phyloP scores from a whole-genome alignment of 2,888 invertebrate genomes.

The Tetrapedia diversipes region DNA sequence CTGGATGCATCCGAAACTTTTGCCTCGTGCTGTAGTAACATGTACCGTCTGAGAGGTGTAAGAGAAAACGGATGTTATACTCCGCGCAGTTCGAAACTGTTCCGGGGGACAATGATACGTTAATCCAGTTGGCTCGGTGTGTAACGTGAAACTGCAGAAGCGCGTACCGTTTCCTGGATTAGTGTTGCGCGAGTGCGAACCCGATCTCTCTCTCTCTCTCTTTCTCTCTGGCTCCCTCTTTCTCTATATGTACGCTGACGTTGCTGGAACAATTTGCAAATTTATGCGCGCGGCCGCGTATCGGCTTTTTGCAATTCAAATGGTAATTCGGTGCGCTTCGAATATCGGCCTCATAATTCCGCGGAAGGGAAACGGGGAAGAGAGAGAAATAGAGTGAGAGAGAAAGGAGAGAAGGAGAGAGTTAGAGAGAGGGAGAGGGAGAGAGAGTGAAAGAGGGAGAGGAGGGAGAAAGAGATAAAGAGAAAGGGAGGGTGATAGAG shows the following conservation, averaged over 20 bases:
- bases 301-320: conserved; percentile 58
- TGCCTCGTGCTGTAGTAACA: no score
- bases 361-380: no score
- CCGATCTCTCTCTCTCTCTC: conserved; percentile 42
- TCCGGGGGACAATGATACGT: conserved; percentile 59
- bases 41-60: background rate
- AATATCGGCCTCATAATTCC: conserved; percentile 50
- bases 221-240: no score
- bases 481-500: no score
- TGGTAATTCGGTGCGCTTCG: conserved; percentile 37
- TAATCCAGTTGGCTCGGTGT: conserved; percentile 50
- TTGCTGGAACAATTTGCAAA: conserved; percentile 55
- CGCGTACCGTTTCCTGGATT: conserved; percentile 38
- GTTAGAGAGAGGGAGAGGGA: no score
- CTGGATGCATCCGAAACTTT: no score
- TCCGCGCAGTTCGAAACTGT: conserved; percentile 41
- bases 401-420: no score
- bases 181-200: conserved; percentile 14
- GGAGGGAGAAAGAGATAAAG: no score
- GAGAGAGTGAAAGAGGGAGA: no score
- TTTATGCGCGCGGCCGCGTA: conserved; percentile 44
- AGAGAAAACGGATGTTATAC: background rate
- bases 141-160: conserved; percentile 49
- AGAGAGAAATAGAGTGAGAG: no score
- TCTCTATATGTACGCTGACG: conserved; percentile 32